A percentile compares a stretch with the other conserved stretches of the same genome.
These are phyloP conservation scores for Hydrocynus forskahlii DNA, from an alignment of 2,797 vertebrate species.

Conservation along the genomic window DNA sequence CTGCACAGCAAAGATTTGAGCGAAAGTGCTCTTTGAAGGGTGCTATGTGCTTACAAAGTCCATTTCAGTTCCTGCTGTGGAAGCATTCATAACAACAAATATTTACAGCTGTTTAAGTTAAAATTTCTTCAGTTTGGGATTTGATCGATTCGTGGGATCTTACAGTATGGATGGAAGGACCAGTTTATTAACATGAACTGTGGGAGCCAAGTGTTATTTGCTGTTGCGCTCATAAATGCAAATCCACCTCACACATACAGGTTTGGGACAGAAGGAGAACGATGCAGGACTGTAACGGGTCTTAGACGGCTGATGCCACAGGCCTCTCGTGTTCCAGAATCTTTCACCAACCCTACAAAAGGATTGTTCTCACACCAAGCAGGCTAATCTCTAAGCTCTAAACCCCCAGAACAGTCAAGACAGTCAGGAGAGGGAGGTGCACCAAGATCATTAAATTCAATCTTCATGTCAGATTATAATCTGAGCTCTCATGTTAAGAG, in stretches of 20 bases:
- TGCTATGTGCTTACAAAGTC: slow-evolving; percentile 4
- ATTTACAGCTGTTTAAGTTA: not conserved
- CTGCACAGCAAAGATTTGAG: not conserved
- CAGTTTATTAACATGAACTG: slow-evolving; percentile 44
- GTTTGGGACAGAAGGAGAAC: not conserved
- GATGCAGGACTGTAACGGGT: slow-evolving; percentile 78
- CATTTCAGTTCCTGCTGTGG: slow-evolving; percentile 10
- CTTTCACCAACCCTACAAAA: slow-evolving; percentile 80
- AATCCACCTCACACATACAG: slow-evolving; percentile 39
- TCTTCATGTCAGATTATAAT: slow-evolving; percentile 69
- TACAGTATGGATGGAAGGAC: slow-evolving; percentile 11
- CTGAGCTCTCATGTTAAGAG: slow-evolving; percentile 60
- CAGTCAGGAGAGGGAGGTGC: slow-evolving; percentile 80
- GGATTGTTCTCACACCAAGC: slow-evolving; percentile 77
- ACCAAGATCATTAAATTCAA: slow-evolving; percentile 73
- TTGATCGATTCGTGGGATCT: not conserved
- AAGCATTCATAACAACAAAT: slow-evolving; percentile 4
- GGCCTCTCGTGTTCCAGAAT: slow-evolving; percentile 84
- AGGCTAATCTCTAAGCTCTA: slow-evolving; percentile 73
- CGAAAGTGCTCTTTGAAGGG: not conserved
- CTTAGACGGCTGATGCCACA: slow-evolving; percentile 86
- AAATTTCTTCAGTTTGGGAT: not conserved
- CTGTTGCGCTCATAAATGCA: slow-evolving; percentile 5
- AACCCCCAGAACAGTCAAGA: slow-evolving; percentile 80
- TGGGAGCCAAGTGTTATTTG: slow-evolving; percentile 44